Evolutionary conservation across 2,888 invertebrate genomes (phyloP).

Genomic region (Emesis russula): DNA sequence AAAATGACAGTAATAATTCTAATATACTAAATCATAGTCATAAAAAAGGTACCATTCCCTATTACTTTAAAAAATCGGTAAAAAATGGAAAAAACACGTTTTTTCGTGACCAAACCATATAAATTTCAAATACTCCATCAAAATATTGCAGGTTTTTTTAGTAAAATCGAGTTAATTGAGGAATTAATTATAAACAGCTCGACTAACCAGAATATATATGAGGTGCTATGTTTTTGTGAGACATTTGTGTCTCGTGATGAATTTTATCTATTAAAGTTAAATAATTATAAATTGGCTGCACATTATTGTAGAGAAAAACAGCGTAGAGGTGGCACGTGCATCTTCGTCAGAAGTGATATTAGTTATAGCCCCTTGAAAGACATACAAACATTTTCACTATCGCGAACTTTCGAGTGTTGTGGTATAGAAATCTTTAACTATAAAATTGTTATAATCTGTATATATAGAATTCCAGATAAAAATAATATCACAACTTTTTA

Average conservation of each 20-base stretch:
- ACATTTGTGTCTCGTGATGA: constrained; percentile 28
- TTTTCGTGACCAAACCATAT: constrained; percentile 5
- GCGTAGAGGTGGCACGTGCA: constrained; percentile 28
- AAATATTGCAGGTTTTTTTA: constrained; percentile 34
- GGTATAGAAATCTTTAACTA: background rate
- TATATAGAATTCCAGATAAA: constrained; percentile 35
- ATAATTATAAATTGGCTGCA: constrained; percentile 19
- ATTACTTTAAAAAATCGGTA: constrained; percentile 13
- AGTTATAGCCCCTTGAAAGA: background rate
- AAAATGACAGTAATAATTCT: no score
- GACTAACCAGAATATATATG: background rate
- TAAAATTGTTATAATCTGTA: constrained; percentile 28
- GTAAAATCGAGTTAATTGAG: constrained; percentile 15
- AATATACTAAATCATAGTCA: no score
- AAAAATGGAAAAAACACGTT: background rate
- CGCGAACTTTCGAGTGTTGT: constrained; percentile 24
- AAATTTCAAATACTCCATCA: constrained; percentile 24
- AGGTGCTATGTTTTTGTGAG: constrained; percentile 20
- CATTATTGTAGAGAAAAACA: constrained; percentile 28
- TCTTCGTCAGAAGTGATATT: background rate
- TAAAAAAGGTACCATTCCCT: constrained; percentile 28
- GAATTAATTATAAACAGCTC: background rate
- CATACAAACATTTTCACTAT: background rate
- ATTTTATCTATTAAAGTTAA: constrained; percentile 8
- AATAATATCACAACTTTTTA: constrained; percentile 22